Evolutionary conservation across 1,140 invertebrate species (phyloP), one percentile per base, ranked within the genome.

Genomic region (Nylanderia fulva): DNA sequence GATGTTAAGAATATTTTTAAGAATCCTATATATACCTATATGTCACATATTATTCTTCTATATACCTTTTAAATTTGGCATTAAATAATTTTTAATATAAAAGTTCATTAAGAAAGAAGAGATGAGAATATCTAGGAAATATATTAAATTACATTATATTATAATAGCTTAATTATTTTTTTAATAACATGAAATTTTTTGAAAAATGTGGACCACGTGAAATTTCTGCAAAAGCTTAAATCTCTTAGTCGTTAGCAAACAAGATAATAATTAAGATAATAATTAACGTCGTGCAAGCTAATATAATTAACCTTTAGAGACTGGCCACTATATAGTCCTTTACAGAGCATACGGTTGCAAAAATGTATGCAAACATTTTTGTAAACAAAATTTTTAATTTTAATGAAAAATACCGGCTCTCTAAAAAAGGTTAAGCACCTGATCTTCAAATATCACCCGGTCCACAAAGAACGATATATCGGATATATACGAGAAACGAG

Each of bases 401-500:
- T n/a, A n/a, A n/a, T n/a, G n/a, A n/a, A n/a, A n/a, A n/a, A n/a
- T n/a, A n/a, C n/a, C n/a, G n/a, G n/a, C n/a, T n/a, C n/a, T n/a
- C n/a, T n/a, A n/a, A n/a, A n/a, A n/a, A n/a, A n/a, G n/a, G n/a
- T n/a, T n/a, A 1, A 61, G 18, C 21, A 15, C 9, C 18, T 36
- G 24, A 45, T 75, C 42, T 45, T 58, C 3, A 8, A 39, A n/a
- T 7, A 33, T 63, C 15, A 8, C 21, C 56, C 13, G 29, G 29
- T 76, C 36, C 13, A 5, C 33, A 36, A n/a, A n/a, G 56, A 39
- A 9, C 13, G 56, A 63, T 63, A 63, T 63, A 63, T 45, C 72
- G 72, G 36, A 72, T n/a, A n/a, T n/a, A n/a, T n/a, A 24, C 24
- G 18, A 60, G 11, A 63, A 36, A 80, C 29, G 24, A 77, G 27